Percentiles rank a stretch among this genome's conserved stretches.
Conservation (phyloP, 2,888 invertebrate species). For the Nasonovia ribisnigri region DNA sequence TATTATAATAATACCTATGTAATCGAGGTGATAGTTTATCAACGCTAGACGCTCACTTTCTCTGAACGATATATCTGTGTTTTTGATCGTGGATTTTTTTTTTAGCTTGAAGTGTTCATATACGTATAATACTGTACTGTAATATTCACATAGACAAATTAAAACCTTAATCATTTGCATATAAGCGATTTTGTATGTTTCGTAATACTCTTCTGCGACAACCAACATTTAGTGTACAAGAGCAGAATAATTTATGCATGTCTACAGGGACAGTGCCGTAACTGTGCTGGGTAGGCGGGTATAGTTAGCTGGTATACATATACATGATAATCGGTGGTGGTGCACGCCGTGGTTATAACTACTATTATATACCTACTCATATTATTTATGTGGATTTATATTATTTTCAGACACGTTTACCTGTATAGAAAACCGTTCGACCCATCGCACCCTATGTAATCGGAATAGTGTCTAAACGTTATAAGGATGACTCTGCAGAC, state of each 20-base stretch:
- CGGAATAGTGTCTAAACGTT: not conserved
- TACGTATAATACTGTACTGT: not conserved
- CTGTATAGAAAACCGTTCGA: slow-evolving; percentile 12
- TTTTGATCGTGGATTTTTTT: not conserved
- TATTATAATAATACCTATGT: not conserved
- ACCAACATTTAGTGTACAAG: not conserved
- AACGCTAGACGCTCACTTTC: not conserved
- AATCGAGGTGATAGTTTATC: not conserved
- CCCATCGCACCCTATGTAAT: not conserved
- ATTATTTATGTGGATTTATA: not conserved
- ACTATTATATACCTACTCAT: not conserved
- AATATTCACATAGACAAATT: not conserved
- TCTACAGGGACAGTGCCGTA: not conserved
- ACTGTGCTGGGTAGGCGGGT: not conserved
- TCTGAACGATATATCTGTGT: not conserved
- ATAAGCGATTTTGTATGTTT: not conserved
- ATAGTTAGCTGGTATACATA: not conserved
- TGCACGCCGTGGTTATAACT: not conserved
- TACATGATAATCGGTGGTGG: not conserved
- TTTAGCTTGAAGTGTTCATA: not conserved
- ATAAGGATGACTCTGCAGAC: not conserved
- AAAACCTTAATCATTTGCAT: not conserved
- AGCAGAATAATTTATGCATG: not conserved
- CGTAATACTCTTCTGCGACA: not conserved
- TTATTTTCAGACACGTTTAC: slow-evolving; percentile 12